Conservation (phyloP, 2,888 invertebrate species). For the Heliconius aoede region DNA sequence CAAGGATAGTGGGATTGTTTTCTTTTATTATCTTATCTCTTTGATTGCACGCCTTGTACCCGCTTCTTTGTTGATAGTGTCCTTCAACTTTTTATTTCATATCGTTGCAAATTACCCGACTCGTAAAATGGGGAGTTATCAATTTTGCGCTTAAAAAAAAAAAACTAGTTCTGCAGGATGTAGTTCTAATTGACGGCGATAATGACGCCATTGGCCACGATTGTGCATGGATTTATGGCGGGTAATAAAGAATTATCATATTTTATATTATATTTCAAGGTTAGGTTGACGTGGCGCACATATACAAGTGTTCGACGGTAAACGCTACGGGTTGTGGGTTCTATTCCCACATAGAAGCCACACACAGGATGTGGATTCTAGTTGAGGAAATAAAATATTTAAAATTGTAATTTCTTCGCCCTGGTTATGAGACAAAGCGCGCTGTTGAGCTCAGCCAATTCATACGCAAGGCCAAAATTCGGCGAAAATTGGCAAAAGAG, state of each 20-base stretch:
- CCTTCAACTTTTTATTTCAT: conserved; percentile 43
- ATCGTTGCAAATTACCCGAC: conserved; percentile 27
- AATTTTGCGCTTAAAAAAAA: conserved; percentile 19
- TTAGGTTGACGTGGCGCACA: no score
- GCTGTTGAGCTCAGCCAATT: no score
- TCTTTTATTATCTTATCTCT: conserved; percentile 41
- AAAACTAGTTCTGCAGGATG: conserved; percentile 38
- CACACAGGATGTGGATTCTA: no score
- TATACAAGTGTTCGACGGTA: no score
- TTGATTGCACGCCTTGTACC: conserved; percentile 39
- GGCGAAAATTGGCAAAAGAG: no score
- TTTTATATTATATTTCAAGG: conserved; percentile 20
- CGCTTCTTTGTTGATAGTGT: conserved; percentile 38
- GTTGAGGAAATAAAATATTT: no score
- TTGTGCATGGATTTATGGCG: conserved; percentile 10
- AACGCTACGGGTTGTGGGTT: no score
- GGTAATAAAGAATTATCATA: conserved; percentile 11
- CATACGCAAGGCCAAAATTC: no score
- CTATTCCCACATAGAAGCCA: no score
- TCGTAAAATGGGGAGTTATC: conserved; percentile 27
- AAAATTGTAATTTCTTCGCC: no score
- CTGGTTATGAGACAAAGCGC: no score
- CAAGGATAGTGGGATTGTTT: conserved; percentile 32
- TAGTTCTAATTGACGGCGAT: conserved; percentile 30
- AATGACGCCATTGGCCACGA: conserved; percentile 24